Base-by-base conservation (phyloP, 2,888 invertebrate genomes). In the Polyploca ridens region DNA sequence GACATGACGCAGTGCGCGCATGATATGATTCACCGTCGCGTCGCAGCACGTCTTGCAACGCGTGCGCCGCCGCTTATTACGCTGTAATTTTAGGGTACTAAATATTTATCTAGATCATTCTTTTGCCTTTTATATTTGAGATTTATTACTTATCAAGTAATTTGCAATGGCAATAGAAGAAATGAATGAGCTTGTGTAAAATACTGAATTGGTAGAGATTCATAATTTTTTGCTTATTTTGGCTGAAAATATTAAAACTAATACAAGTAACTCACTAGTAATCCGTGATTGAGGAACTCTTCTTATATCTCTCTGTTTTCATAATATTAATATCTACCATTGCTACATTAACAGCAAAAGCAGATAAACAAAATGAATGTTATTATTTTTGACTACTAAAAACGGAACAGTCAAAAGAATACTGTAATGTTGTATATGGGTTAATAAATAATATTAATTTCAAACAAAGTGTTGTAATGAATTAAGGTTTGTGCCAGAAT, bases 1-100 rank as follows among this genome's bases (percentile, higher is more conserved):
- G 90, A 89, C 90, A 89, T 87, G 89, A 87, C 83, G 84, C 74
- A 84, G 88, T 85, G 78, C 75, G 86, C 83, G 85, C 82, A 86
- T 91, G 49, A 54, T 54, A 61, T 61, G 92, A 92, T 87, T 92
- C 91, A 92, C 85, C 81, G 19, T 49, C 49, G 16, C 16, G 49
- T 49, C 49, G 74, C 70, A 73, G 75, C 79, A 76, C 78, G 41
- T 41, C 78, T 80, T 81, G 72, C 66, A 77, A 85, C 87, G 85
- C 84, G 77, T 85, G 85, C 84, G 81, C 83, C 79, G 70, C 69
- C 14, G 19, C 10, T 54, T n/a, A 54, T 49, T 63, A 63, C 63
- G 63, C 58, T 63, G 54, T 64, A 58, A 63, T 58, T 58, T 33
- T 60, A 62, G 57, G 27, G 27, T 27, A 27, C 27, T 27, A 27